Evolutionary conservation across 2,797 vertebrate genomes (phyloP).

Genomic region (Pelochelys cantorii): DNA sequence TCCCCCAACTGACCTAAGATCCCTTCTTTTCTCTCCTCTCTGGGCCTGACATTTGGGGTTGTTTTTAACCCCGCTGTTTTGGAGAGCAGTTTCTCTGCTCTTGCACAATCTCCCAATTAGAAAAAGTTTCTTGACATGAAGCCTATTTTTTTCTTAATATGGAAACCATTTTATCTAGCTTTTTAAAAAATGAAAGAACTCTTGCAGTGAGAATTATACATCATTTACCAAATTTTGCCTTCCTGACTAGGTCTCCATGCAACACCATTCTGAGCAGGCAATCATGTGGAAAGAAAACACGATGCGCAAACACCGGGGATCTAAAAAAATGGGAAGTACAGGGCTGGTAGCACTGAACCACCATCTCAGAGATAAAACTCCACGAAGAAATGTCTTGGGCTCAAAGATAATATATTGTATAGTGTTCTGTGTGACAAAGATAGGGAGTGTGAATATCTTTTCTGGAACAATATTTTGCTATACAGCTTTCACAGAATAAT

Average conservation of each 20-base stretch:
- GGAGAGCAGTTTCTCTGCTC: too few relatives aligned
- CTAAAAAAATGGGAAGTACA: not conserved
- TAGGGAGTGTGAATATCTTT: not conserved
- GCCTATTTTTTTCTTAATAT: not conserved
- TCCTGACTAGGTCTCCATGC: not conserved
- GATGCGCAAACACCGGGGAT: not conserved
- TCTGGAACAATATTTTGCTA: not conserved
- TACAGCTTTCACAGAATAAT: not conserved
- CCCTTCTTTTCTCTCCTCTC: too few relatives aligned
- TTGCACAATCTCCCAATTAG: not conserved
- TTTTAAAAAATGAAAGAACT: not conserved
- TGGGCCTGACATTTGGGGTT: too few relatives aligned
- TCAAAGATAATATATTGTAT: not conserved
- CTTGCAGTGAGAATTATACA: not conserved
- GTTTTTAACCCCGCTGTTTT: too few relatives aligned
- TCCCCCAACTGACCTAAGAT: too few relatives aligned
- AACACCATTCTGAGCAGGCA: not conserved
- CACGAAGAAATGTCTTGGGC: not conserved
- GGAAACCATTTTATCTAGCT: not conserved
- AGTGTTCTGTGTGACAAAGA: not conserved
- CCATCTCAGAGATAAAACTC: not conserved
- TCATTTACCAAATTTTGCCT: not conserved
- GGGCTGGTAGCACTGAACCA: not conserved
- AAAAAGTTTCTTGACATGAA: not conserved
- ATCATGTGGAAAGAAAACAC: not conserved